These are phyloP conservation scores for Chelon labrosus DNA, from an alignment of 2,797 vertebrate species.

Conservation along the genomic window DNA sequence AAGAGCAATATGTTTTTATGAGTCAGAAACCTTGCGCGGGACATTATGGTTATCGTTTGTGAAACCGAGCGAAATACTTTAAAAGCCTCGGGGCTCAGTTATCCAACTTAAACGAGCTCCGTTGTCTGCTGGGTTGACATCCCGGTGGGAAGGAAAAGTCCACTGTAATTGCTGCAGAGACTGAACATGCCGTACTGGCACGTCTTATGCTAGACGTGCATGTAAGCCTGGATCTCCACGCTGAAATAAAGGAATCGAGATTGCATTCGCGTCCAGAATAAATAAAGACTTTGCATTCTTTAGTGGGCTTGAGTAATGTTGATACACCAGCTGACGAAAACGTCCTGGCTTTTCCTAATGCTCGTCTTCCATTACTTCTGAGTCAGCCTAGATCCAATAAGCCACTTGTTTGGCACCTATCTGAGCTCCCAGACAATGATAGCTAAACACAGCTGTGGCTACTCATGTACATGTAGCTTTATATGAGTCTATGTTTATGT, in stretches of 20 bases:
- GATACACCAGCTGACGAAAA: conserved; percentile 49
- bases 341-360: conserved; percentile 47
- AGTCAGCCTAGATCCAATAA: conserved; percentile 76
- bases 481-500: conserved; percentile 17
- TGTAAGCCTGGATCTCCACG: background rate
- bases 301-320: conserved; percentile 25
- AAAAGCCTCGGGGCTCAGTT: conserved; percentile 20
- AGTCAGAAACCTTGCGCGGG: conserved; percentile 8
- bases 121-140: conserved; percentile 14
- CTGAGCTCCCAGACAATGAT: conserved; percentile 68
- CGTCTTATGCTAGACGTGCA: background rate
- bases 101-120: conserved; percentile 20
- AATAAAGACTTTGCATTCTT: background rate
- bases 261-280: background rate
- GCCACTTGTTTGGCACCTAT: conserved; percentile 73
- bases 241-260: background rate
- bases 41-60: conserved; percentile 30
- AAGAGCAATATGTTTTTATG: conserved; percentile 51
- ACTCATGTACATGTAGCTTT: conserved; percentile 11
- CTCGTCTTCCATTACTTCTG: conserved; percentile 67
- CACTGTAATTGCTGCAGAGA: background rate
- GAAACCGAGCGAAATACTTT: conserved; percentile 12
- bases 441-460: conserved; percentile 89
- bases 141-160: conserved; percentile 3
- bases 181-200: background rate